Evolutionary conservation across 2,888 invertebrate genomes (phyloP).

Genomic region (Cheilosia urbana): DNA sequence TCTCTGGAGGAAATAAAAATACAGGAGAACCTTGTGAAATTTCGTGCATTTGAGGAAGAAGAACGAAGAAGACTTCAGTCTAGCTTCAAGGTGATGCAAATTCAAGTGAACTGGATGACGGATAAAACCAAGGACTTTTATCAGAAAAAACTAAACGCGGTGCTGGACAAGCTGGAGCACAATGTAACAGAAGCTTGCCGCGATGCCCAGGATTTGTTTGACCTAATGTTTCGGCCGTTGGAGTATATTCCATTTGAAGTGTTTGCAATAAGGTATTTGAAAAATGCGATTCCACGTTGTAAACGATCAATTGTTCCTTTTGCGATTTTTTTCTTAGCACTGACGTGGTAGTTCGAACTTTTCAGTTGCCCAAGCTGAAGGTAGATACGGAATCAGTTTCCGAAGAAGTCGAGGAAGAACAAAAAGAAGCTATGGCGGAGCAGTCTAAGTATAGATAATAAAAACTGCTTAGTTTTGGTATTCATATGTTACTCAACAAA

Average conservation of each 20-base stretch:
- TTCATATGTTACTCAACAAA: neutral
- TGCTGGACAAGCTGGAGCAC: conserved; percentile 88
- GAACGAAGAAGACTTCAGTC: conserved; percentile 74
- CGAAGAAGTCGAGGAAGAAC: conserved; percentile 30
- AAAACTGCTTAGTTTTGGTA: neutral
- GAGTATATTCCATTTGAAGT: conserved; percentile 87
- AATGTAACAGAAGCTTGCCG: conserved; percentile 89
- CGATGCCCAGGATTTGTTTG: conserved; percentile 86
- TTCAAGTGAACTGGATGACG: conserved; percentile 88
- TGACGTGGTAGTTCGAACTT: conserved; percentile 20
- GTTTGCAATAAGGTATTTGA: conserved; percentile 85
- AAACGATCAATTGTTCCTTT: neutral
- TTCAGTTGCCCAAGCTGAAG: conserved; percentile 47
- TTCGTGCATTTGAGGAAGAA: conserved; percentile 78
- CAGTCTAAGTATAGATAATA: conserved; percentile 1
- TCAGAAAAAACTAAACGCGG: conserved; percentile 86
- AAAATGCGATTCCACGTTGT: neutral
- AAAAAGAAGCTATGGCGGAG: conserved; percentile 2
- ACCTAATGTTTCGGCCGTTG: conserved; percentile 88
- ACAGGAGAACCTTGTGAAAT: conserved; percentile 85
- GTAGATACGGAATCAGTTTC: neutral
- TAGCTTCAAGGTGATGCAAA: conserved; percentile 54
- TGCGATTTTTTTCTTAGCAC: conserved; percentile 9
- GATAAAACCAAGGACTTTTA: conserved; percentile 86
- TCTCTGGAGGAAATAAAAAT: conserved; percentile 88